These are phyloP conservation scores for Urocyon cinereoargenteus DNA, from an alignment of 2,797 vertebrate genomes.

Conservation along the genomic window DNA sequence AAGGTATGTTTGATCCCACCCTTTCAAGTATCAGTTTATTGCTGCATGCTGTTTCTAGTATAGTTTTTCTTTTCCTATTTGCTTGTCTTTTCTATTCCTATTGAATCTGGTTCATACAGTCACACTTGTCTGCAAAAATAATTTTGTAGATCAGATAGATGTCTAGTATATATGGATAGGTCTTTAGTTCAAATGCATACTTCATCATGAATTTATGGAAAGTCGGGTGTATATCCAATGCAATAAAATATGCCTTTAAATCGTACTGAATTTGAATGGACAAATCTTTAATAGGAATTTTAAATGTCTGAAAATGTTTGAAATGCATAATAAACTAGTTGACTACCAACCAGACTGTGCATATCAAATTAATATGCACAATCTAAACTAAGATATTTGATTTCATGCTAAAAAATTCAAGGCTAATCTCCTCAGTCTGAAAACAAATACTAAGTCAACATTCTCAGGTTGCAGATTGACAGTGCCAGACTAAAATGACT, in stretches of 20 bases:
- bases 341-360: neutral
- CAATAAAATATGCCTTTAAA: constrained; percentile 59
- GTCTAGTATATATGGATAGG: neutral
- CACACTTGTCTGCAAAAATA: constrained; percentile 44
- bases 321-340: constrained; percentile 39
- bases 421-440: constrained; percentile 48
- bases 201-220: constrained; percentile 56
- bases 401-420: constrained; percentile 58
- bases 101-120: neutral
- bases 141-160: constrained; percentile 34
- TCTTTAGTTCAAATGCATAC: constrained; percentile 49
- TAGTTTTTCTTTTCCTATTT: constrained; percentile 39
- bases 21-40: neutral
- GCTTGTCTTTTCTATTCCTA: neutral
- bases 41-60: neutral
- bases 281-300: constrained; percentile 45
- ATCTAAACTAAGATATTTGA: constrained; percentile 18
- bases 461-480: constrained; percentile 34
- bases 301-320: constrained; percentile 50
- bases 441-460: constrained; percentile 35
- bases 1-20: neutral
- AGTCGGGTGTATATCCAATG: constrained; percentile 21
- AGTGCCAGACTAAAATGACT: constrained; percentile 48
- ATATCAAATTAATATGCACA: constrained; percentile 40
- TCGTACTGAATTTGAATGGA: constrained; percentile 60